A percentile compares a stretch with the other conserved stretches of the same genome.
These are phyloP conservation scores for Aphodius granarius DNA, from an alignment of 2,888 invertebrate genomes.

Conservation along the genomic window DNA sequence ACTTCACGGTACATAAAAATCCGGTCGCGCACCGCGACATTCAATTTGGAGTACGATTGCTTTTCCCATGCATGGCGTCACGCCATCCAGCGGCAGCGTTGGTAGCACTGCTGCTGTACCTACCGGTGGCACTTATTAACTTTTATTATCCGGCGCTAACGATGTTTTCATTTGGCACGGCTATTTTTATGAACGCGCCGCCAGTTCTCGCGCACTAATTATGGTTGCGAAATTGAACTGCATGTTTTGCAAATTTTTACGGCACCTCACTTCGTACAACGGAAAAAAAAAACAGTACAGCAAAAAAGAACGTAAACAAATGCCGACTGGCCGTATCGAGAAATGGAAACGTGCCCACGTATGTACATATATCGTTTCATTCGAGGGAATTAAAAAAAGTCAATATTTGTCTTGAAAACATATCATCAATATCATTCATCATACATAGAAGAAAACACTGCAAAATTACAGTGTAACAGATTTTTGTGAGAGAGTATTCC, in stretches of 20 bases:
- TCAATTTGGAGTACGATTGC: background rate
- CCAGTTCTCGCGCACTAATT: background rate
- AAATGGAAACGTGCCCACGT: background rate
- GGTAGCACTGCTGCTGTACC: background rate
- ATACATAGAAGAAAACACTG: too few species aligned
- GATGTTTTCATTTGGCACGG: background rate
- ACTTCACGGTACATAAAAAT: background rate
- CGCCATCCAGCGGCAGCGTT: background rate
- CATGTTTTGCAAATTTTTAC: background rate
- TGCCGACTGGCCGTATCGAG: background rate
- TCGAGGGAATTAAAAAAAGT: too few species aligned
- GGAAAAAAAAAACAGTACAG: too few species aligned
- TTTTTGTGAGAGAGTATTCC: too few species aligned
- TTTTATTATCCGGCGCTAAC: background rate
- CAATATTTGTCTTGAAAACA: too few species aligned
- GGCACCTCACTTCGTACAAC: too few species aligned
- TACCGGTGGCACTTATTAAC: background rate
- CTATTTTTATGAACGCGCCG: background rate
- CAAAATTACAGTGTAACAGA: too few species aligned
- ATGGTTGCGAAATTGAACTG: background rate
- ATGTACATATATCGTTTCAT: too few species aligned
- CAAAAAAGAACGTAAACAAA: background rate
- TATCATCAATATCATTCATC: too few species aligned
- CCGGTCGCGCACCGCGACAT: background rate
- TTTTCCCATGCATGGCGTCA: background rate